A percentile compares a stretch with the other conserved stretches of the same genome.
These are phyloP conservation scores for Corvus cornix DNA, from an alignment of 2,113 vertebrate genomes.

Conservation along the genomic window DNA sequence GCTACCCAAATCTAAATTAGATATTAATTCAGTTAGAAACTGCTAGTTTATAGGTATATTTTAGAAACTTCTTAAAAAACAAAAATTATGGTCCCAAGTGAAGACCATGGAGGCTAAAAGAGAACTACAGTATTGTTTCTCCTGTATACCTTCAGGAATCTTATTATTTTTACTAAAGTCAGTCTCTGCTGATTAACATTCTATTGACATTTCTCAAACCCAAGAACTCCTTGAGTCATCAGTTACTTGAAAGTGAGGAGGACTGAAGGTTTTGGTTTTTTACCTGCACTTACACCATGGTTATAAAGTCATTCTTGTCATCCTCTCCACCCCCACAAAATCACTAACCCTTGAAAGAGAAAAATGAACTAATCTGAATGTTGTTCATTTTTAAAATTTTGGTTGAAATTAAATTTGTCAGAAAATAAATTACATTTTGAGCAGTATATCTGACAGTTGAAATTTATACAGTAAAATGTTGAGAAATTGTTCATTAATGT, in stretches of 20 bases:
- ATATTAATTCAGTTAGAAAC: neutral
- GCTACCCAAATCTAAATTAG: neutral
- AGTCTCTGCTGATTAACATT: neutral
- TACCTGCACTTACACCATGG: neutral
- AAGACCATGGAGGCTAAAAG: neutral
- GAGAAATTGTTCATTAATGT: neutral
- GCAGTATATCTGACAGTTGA: neutral
- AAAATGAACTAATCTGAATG: neutral
- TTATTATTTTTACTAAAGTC: neutral
- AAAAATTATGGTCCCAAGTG: neutral
- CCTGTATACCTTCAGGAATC: neutral
- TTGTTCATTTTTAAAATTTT: neutral
- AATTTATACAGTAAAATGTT: neutral
- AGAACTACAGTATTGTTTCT: neutral
- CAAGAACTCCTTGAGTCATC: neutral
- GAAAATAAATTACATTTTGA: neutral
- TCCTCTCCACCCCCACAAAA: neutral
- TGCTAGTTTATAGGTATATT: neutral
- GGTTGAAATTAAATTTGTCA: neutral
- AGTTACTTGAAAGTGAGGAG: neutral
- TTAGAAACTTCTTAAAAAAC: neutral
- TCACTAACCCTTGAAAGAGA: neutral
- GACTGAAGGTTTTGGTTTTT: neutral
- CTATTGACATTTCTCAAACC: neutral
- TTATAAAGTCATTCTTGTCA: neutral